Base-by-base conservation (phyloP, 2,888 invertebrate species). In the Lobophora halterata region DNA sequence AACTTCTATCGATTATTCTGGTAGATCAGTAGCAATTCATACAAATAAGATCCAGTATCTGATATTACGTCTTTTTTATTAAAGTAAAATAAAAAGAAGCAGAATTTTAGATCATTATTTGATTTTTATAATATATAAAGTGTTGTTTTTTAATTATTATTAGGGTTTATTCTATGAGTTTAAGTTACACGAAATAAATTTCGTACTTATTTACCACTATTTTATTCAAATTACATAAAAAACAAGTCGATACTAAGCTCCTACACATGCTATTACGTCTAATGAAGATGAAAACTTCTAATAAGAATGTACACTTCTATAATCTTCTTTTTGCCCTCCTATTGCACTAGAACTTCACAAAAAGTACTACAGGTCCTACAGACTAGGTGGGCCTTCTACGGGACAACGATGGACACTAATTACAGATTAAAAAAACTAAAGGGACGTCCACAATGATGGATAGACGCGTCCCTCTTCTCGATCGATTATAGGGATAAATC, bases 401-500 rank as follows among this genome's bases (percentile, higher is more conserved):
- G 50, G 49, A 55, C 55, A 49, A 34, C 37, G 44, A 52, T 32
- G 24, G 43, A 49, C 64, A 57, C 56, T 65, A 60, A 64, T 65
- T 65, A 61, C 55, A 49, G 39, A 51, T 39, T 50, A 56, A 27
- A 51, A 52, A 49, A 57, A 51, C 40, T 34, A 32, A 47, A 50
- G 52, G 50, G 34, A 41, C 40, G 43, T 36, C 34, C 39, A 52
- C 58, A 64, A 61, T 74, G 72, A 75, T 67, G 63, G 74, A 73
- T 74, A 65, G 66, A 61, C 64, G 55, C 49, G 50, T 47, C 58
- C 51, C 63, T 53, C 55, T 61, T 58, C 68, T 71, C 68, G 72
- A 47, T 45, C 45, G 49, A 73, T 75, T 74, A 75, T 71, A 62
- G 58, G 66, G 65, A 75, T 73, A 69, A 71, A 75, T 60, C 64